A percentile compares a stretch with the other conserved stretches of the same genome.
Conservation (phyloP, 2,797 vertebrate genomes). For the Chiroxiphia lanceolata region DNA sequence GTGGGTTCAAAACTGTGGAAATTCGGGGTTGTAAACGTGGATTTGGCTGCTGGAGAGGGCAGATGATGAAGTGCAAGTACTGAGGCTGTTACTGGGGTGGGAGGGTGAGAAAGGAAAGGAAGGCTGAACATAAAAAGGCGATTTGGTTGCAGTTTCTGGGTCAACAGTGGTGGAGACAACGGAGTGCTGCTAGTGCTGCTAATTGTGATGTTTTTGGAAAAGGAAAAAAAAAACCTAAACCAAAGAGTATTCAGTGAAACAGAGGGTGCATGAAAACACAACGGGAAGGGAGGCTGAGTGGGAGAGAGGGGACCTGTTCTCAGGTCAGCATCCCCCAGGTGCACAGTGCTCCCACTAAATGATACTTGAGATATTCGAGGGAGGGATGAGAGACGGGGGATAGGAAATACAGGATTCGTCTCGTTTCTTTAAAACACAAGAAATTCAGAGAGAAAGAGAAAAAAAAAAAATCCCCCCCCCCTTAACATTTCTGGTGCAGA, state of each 20-base stretch:
- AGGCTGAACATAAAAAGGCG: constrained; percentile 33
- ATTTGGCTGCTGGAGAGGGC: constrained; percentile 39
- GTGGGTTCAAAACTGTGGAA: neutral
- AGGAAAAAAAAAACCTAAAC: constrained; percentile 79
- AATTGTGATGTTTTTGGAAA: constrained; percentile 71
- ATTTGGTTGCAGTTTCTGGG: constrained; percentile 46
- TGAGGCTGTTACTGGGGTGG: constrained; percentile 6
- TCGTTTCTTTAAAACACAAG: constrained; percentile 54
- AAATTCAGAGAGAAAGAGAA: neutral
- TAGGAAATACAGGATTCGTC: constrained; percentile 7
- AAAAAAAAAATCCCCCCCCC: constrained; percentile 21
- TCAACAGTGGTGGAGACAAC: constrained; percentile 57
- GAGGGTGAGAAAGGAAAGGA: neutral
- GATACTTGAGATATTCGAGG: constrained; percentile 57
- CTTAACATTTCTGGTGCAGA: constrained; percentile 77
- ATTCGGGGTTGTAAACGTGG: neutral
- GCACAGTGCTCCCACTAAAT: constrained; percentile 40
- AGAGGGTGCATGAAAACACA: constrained; percentile 5
- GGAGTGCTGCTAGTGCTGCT: constrained; percentile 90
- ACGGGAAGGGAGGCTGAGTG: neutral
- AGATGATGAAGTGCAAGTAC: constrained; percentile 1
- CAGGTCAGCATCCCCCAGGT: neutral
- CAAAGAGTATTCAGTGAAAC: constrained; percentile 89
- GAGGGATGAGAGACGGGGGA: neutral
- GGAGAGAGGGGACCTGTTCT: neutral